phyloP scores from a whole-genome alignment of 2,888 invertebrate genomes.

The Elysia crispata region DNA sequence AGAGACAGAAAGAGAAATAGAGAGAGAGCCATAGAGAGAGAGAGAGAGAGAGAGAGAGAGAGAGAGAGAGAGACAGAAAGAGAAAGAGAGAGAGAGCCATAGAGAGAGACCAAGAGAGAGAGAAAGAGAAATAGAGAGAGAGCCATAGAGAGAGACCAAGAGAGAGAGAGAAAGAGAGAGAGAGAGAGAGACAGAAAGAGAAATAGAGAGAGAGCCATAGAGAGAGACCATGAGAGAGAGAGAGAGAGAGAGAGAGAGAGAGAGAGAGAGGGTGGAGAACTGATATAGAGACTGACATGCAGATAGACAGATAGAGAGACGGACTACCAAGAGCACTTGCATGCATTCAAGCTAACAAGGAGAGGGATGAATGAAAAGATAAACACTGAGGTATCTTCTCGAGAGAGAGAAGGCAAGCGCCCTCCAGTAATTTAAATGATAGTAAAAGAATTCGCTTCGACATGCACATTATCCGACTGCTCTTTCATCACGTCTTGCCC shows the following conservation, averaged over 20 bases:
- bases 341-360: not conserved
- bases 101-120: conserved; percentile 15
- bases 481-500: no score
- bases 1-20: not conserved
- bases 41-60: conserved; percentile 18
- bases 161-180: not conserved
- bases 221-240: not conserved
- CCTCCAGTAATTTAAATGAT: no score
- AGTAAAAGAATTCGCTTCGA: no score
- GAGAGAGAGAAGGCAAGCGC: not conserved
- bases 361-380: not conserved
- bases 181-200: not conserved
- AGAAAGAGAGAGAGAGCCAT: not conserved
- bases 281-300: not conserved
- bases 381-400: not conserved
- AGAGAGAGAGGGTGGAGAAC: conserved; percentile 3
- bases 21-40: not conserved
- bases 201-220: not conserved
- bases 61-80: conserved; percentile 16
- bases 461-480: no score
- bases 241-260: conserved; percentile 17
- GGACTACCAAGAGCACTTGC: not conserved
- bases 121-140: conserved; percentile 16
- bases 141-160: not conserved
- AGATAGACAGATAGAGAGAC: not conserved